Evolutionary conservation across 2,797 vertebrate species (phyloP), one percentile per base, ranked within the genome.

Genomic region (Acropternis orthonyx): DNA sequence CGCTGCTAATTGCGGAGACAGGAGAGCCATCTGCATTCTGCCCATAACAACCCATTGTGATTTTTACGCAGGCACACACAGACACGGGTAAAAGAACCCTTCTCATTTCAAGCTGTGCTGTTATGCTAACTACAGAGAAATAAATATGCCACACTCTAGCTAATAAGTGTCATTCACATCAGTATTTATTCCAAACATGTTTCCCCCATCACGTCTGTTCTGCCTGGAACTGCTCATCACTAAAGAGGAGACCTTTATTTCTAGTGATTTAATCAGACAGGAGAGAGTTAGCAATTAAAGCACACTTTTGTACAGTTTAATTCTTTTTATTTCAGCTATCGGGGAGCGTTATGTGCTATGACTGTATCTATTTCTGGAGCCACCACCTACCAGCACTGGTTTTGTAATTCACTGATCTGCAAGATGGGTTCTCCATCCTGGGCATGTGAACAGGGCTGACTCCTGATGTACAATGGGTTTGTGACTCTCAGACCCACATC

Each of bases 141-240:
- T 75, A 96, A 94, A 94, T 79, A 89, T 80, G 91, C 84, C 96
- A 92, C 73, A 4, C 66, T 59, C 69, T n/a, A 92, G 84, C 58
- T 92, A 95, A 85, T 94, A 96, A 91, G 88, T 93, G 95, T 92
- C 94, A 97, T 94, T 97, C 97, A 95, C 82, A 93, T 77, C 74
- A 46, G 61, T 96, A 94, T 95, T 96, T 97, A 97, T 87, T 96
- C 95, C 91, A 94, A 97, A 97, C 95, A 94, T 92, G 78, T 92
- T 96, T 96, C 78, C 78, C 63, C 93, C 86, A 86, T 93, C 96
- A 95, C 26, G 76, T 88, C 91, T 94, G 88, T 56, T 96, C 95
- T 95, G 94, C 94, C 89, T 85, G 78, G 73, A 88, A 92, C 81
- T 89, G 81, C 83, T 92, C 56, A 58, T 93, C 69, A 85, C 80